Percentiles rank a stretch among this genome's conserved stretches.
Evolutionary conservation across 1,140 invertebrate species (phyloP).

Genomic region (Arctopsyche grandis): DNA sequence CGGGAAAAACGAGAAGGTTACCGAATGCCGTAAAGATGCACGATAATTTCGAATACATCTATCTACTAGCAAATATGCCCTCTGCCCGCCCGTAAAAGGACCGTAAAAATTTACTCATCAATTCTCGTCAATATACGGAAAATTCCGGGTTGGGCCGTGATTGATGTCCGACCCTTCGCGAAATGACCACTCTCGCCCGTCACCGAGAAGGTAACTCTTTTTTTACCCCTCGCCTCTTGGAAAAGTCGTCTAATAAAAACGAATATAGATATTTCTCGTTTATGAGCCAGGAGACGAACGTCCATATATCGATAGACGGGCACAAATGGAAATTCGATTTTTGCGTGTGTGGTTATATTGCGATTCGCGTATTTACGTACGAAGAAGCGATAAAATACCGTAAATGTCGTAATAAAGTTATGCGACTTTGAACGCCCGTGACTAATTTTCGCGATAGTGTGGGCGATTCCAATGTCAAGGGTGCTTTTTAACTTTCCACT

Average conservation of each 20-base stretch:
- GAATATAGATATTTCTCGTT: too few species aligned
- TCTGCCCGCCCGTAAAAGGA: constrained; percentile 18
- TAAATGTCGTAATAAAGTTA: constrained; percentile 10
- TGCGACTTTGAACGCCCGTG: constrained; percentile 6
- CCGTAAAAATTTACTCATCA: constrained; percentile 36
- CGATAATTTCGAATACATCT: constrained; percentile 25
- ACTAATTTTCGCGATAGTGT: constrained; percentile 4
- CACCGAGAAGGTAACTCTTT: too few species aligned
- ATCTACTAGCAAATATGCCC: not conserved
- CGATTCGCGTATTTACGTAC: not conserved
- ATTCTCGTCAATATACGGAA: constrained; percentile 26
- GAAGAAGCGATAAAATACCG: constrained; percentile 13
- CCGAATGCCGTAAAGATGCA: constrained; percentile 13
- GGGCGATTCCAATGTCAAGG: constrained; percentile 13
- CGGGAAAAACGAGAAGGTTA: not conserved
- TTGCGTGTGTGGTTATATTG: not conserved
- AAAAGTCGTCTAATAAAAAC: constrained; percentile 10
- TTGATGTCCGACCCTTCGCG: constrained; percentile 20
- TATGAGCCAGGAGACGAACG: not conserved
- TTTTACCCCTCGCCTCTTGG: not conserved
- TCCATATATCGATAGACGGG: not conserved
- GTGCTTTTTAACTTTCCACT: not conserved
- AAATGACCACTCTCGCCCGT: not conserved
- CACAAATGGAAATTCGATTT: constrained; percentile 14
- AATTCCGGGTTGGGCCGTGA: constrained; percentile 5